Percentiles rank a stretch among this genome's conserved stretches.
Evolutionary conservation across 2,888 invertebrate species (phyloP).

Genomic region (Pachycephus smyrnensis): DNA sequence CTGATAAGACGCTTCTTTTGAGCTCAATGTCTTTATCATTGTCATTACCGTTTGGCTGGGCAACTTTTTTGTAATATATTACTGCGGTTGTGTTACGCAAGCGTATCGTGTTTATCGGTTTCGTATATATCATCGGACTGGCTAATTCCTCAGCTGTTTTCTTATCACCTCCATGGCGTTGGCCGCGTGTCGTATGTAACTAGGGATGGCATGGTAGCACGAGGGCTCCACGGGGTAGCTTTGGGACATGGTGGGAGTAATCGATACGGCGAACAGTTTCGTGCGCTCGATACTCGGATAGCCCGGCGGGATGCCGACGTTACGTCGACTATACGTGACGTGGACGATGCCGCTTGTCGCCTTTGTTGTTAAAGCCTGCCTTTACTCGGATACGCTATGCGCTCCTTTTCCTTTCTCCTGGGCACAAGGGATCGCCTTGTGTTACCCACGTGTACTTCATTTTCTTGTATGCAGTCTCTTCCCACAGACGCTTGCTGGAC

Average conservation of each 20-base stretch:
- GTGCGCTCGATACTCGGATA: constrained; percentile 38
- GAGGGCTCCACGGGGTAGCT: constrained; percentile 12
- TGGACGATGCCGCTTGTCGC: constrained; percentile 22
- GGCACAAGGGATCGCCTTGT: background rate
- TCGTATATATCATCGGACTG: constrained; percentile 2
- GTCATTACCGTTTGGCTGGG: background rate
- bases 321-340: constrained; percentile 22
- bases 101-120: background rate
- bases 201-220: constrained; percentile 16
- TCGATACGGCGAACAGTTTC: constrained; percentile 47
- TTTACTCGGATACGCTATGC: background rate
- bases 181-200: constrained; percentile 13
- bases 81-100: constrained; percentile 16
- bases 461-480: background rate
- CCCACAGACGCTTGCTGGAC: background rate
- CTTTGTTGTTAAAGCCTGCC: background rate
- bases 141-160: constrained; percentile 54
- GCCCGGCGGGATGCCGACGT: constrained; percentile 1
- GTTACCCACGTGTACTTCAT: background rate
- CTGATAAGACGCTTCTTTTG: background rate
- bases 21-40: background rate
- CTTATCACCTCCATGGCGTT: constrained; percentile 45
- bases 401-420: background rate
- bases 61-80: background rate
- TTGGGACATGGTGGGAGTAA: constrained; percentile 34